Evolutionary conservation across 2,888 invertebrate species (phyloP).

Genomic region (Noctua fimbriata): DNA sequence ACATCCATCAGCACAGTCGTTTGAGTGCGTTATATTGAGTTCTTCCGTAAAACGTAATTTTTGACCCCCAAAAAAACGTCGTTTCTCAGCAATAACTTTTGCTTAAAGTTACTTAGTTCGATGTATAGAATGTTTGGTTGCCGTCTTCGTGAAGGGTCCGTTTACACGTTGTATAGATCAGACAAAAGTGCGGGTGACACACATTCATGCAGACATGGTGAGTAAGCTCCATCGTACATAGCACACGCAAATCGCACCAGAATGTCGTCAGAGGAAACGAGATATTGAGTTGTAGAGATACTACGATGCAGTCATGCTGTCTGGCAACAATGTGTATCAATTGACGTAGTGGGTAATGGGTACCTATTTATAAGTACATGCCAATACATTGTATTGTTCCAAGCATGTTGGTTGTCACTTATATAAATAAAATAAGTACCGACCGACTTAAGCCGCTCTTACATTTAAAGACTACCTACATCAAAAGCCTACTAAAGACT

Average conservation of each 20-base stretch:
- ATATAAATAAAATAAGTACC: neutral
- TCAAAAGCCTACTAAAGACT: constrained; percentile 6
- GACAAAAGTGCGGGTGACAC: neutral
- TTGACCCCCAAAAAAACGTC: too few species aligned
- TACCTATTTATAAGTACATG: neutral
- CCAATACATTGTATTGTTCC: neutral
- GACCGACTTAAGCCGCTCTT: neutral
- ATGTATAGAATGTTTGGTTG: too few species aligned
- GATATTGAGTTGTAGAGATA: neutral
- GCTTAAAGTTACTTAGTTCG: too few species aligned
- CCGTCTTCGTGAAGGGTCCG: too few species aligned
- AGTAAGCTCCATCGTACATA: neutral
- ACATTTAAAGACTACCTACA: neutral
- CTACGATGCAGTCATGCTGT: constrained; percentile 7
- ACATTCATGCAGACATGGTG: neutral
- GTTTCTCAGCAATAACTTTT: too few species aligned
- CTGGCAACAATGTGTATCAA: constrained; percentile 10
- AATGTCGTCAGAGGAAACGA: constrained; percentile 9
- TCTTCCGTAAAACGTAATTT: too few species aligned
- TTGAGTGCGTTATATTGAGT: too few species aligned
- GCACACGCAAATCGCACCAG: neutral
- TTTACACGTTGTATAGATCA: neutral
- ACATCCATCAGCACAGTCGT: too few species aligned
- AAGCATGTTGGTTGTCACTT: neutral
- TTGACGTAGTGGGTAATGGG: neutral